A percentile compares a stretch with the other conserved stretches of the same genome.
phyloP scores from a whole-genome alignment of 2,113 vertebrate genomes.

The Narcine bancroftii region DNA sequence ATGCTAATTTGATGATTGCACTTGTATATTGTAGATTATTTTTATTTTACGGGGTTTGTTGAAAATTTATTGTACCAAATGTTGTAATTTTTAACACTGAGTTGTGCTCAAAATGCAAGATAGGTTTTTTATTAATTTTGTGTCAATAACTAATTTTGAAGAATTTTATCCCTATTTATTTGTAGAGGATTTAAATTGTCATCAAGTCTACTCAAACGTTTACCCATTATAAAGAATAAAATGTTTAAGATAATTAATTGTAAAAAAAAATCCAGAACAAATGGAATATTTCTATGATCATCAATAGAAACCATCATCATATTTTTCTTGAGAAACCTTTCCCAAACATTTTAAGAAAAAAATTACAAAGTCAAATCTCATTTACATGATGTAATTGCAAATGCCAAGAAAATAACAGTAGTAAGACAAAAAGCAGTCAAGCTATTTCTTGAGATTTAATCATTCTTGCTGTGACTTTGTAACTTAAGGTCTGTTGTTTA shows the following conservation, averaged over 20 bases:
- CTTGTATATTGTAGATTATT: constrained; percentile 18
- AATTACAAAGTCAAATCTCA: not conserved
- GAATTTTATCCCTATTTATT: not conserved
- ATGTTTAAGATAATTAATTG: not conserved
- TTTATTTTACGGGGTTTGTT: constrained; percentile 6
- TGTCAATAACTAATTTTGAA: constrained; percentile 23
- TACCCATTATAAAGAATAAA: constrained; percentile 12
- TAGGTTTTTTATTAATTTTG: constrained; percentile 13
- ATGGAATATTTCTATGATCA: not conserved
- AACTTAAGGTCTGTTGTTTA: not conserved
- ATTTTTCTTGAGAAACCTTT: not conserved
- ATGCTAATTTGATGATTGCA: not conserved
- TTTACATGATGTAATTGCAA: not conserved
- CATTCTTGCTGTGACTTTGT: not conserved
- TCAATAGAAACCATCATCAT: not conserved
- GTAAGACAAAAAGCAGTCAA: not conserved
- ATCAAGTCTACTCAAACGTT: not conserved
- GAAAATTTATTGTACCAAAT: constrained; percentile 11
- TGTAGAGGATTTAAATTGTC: not conserved
- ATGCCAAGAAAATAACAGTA: not conserved
- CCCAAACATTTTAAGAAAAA: not conserved
- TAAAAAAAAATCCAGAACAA: not conserved
- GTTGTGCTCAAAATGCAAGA: constrained; percentile 8
- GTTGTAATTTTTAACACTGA: not conserved
- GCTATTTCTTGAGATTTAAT: not conserved